Percentiles rank a stretch among this genome's conserved stretches.
phyloP scores from a whole-genome alignment of 2,888 invertebrate species.

The Ischnura elegans region DNA sequence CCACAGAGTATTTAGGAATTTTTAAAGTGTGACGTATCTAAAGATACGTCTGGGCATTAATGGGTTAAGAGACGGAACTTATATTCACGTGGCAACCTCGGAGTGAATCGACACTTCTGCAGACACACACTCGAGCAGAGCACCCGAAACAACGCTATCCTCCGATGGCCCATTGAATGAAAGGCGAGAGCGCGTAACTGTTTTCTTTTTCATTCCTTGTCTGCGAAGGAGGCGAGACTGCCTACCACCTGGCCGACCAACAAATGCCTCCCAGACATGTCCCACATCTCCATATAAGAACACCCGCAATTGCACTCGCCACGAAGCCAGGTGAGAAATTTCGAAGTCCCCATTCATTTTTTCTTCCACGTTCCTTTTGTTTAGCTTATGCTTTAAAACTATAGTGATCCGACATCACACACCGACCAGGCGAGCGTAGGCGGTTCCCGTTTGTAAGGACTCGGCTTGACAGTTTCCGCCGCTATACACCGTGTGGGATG shows the following conservation, averaged over 20 bases:
- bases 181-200: not conserved
- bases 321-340: not conserved
- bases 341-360: not conserved
- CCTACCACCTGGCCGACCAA: slow-evolving; percentile 14
- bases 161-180: not conserved
- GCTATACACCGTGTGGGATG: too few species aligned
- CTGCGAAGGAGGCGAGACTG: not conserved
- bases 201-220: not conserved
- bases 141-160: not conserved
- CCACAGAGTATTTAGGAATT: too few species aligned
- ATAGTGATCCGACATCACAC: not conserved
- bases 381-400: not conserved
- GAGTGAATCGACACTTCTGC: too few species aligned
- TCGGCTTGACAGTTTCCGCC: not conserved
- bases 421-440: not conserved
- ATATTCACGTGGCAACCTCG: too few species aligned
- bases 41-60: too few species aligned
- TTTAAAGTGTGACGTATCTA: too few species aligned
- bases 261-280: slow-evolving; percentile 13
- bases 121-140: not conserved
- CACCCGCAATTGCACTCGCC: not conserved
- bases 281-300: slow-evolving; percentile 28
- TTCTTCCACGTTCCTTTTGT: slow-evolving; percentile 16
- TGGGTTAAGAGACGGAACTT: too few species aligned
- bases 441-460: not conserved